Evolutionary conservation across 1,140 invertebrate genomes (phyloP).

Genomic region (Ips typographus): DNA sequence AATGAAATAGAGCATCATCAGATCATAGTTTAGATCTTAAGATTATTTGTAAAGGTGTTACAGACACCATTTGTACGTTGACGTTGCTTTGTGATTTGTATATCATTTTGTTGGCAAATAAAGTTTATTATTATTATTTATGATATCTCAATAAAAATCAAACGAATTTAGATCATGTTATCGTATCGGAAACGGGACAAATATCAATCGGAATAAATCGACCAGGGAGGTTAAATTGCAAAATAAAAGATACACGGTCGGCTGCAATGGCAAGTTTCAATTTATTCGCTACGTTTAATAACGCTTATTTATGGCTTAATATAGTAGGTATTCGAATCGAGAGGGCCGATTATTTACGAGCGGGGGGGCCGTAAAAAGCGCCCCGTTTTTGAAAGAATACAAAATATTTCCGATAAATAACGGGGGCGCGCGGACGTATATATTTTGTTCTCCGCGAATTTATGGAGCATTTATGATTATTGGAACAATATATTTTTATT

Average conservation of each 20-base stretch:
- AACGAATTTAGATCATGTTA: too few relatives aligned
- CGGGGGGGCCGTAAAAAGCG: constrained; percentile 18
- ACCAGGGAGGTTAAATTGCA: constrained; percentile 14
- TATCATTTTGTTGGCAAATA: too few relatives aligned
- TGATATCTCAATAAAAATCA: too few relatives aligned
- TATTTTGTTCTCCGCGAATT: constrained; percentile 16
- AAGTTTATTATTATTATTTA: too few relatives aligned
- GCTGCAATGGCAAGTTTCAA: constrained; percentile 28
- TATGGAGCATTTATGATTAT: constrained; percentile 15
- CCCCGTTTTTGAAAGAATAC: constrained; percentile 7
- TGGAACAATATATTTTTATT: constrained; percentile 12
- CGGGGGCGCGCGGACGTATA: neutral
- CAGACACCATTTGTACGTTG: too few relatives aligned
- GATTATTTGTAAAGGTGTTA: too few relatives aligned
- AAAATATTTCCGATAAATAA: constrained; percentile 28
- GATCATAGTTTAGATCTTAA: too few relatives aligned
- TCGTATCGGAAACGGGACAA: neutral
- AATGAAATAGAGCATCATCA: too few relatives aligned
- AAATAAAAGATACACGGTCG: constrained; percentile 26
- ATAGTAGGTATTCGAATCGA: constrained; percentile 6
- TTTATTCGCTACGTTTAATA: constrained; percentile 31
- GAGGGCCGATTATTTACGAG: constrained; percentile 15
- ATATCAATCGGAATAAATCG: constrained; percentile 30
- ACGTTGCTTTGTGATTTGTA: too few relatives aligned
- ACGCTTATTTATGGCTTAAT: constrained; percentile 30